Conservation (phyloP, 2,113 vertebrate genomes). For the Puma concolor region DNA sequence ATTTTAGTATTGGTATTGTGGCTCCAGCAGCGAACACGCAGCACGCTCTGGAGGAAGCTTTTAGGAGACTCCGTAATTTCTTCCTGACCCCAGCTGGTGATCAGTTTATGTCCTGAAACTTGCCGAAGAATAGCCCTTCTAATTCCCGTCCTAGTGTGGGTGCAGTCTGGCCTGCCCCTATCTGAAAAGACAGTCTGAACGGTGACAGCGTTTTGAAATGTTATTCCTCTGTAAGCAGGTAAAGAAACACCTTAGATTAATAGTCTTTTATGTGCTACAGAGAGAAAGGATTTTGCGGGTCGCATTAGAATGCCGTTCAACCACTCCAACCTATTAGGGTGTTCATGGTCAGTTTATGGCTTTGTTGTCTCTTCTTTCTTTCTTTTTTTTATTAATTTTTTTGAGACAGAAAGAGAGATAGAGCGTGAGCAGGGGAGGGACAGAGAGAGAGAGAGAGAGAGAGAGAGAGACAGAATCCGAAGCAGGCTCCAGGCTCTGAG, state of each 20-base stretch:
- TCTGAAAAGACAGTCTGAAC: constrained; percentile 45
- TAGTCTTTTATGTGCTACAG: constrained; percentile 73
- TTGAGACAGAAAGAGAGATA: too few species aligned
- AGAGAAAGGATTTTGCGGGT: constrained; percentile 69
- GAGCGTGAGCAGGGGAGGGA: too few species aligned
- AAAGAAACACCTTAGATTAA: constrained; percentile 73
- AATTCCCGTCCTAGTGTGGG: constrained; percentile 9
- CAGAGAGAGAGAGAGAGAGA: too few species aligned
- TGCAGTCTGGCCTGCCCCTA: constrained; percentile 43
- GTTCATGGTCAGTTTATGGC: constrained; percentile 77
- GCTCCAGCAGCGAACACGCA: constrained; percentile 14
- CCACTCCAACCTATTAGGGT: constrained; percentile 73
- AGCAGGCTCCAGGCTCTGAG: too few species aligned
- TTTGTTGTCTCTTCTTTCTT: constrained; percentile 63
- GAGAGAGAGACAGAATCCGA: too few species aligned
- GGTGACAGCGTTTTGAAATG: constrained; percentile 66
- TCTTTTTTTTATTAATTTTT: background rate
- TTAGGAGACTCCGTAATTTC: constrained; percentile 60
- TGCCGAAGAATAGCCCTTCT: constrained; percentile 37
- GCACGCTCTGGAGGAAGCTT: constrained; percentile 54
- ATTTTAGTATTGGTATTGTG: constrained; percentile 6
- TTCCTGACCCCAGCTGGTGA: constrained; percentile 58
- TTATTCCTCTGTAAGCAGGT: constrained; percentile 67
- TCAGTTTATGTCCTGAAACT: constrained; percentile 33
- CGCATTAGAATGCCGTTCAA: constrained; percentile 78